Evolutionary conservation across 1,140 invertebrate genomes (phyloP).

Genomic region (Pseudomyrmex sp.): DNA sequence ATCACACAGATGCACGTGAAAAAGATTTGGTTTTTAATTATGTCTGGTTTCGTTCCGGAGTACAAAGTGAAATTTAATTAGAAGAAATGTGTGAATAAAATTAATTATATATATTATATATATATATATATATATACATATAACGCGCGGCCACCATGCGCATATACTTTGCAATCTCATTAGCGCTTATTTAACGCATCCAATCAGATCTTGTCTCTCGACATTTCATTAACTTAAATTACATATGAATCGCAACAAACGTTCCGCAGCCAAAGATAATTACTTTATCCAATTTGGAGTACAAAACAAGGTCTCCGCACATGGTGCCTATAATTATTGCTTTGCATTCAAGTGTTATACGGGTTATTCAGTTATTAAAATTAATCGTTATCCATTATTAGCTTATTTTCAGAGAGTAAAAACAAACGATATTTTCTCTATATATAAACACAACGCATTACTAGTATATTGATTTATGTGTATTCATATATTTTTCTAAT

Average conservation of each 20-base stretch:
- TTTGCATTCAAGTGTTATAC: neutral
- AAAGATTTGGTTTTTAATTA: no score
- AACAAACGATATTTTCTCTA: no score
- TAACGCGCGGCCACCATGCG: neutral
- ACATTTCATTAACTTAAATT: constrained; percentile 37
- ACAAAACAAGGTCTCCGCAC: neutral
- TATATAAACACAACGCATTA: neutral
- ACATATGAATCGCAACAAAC: constrained; percentile 3
- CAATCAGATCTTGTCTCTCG: constrained; percentile 1
- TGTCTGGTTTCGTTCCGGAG: no score
- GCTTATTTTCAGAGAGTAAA: neutral
- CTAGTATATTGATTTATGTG: neutral
- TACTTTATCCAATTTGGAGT: constrained; percentile 41
- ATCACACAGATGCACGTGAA: no score
- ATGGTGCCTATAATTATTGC: constrained; percentile 5
- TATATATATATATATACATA: no score
- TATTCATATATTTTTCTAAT: no score
- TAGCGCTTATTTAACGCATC: neutral
- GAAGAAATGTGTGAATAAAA: neutral
- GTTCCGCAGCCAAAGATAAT: constrained; percentile 36
- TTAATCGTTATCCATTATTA: constrained; percentile 37
- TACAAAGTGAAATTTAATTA: constrained; percentile 12
- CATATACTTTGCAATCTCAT: constrained; percentile 2
- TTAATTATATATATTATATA: neutral
- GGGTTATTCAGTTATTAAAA: constrained; percentile 12